Percentiles rank a stretch among this genome's conserved stretches.
Evolutionary conservation across 2,113 vertebrate species (phyloP).

Genomic region (Rhipidura dahli): DNA sequence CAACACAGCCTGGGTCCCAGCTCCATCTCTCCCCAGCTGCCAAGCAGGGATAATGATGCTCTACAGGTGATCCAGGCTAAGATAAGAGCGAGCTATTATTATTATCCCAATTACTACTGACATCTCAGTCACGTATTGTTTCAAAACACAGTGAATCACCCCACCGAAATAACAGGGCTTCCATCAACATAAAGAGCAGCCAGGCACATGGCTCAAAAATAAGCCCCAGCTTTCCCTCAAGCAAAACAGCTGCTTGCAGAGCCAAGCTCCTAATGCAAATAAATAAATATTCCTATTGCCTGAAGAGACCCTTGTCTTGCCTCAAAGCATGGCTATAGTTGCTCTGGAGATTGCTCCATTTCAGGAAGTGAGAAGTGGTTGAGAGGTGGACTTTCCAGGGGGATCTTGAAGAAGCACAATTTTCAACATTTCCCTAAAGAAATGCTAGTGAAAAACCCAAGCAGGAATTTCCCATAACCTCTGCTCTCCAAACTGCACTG

Average conservation of each 20-base stretch:
- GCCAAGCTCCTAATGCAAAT: not conserved
- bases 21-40: not conserved
- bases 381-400: not conserved
- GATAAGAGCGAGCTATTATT: not conserved
- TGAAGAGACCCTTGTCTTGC: not conserved
- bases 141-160: slow-evolving; percentile 57
- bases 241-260: slow-evolving; percentile 44
- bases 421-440: not conserved
- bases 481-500: not conserved
- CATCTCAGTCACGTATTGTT: slow-evolving; percentile 33
- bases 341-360: not conserved
- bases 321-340: not conserved
- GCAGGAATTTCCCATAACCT: slow-evolving; percentile 30
- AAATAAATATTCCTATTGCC: not conserved
- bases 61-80: slow-evolving; percentile 9
- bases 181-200: slow-evolving; percentile 31
- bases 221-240: slow-evolving; percentile 20
- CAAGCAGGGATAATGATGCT: not conserved
- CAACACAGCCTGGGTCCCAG: rapidly evolving
- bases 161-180: slow-evolving; percentile 39
- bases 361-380: not conserved
- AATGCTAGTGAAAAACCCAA: not conserved
- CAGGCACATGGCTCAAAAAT: not conserved
- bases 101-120: slow-evolving; percentile 34
- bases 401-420: not conserved